Evolutionary conservation across 2,113 vertebrate genomes (phyloP), one percentile per base, ranked within the genome.

Genomic region (Colossoma macropomum): DNA sequence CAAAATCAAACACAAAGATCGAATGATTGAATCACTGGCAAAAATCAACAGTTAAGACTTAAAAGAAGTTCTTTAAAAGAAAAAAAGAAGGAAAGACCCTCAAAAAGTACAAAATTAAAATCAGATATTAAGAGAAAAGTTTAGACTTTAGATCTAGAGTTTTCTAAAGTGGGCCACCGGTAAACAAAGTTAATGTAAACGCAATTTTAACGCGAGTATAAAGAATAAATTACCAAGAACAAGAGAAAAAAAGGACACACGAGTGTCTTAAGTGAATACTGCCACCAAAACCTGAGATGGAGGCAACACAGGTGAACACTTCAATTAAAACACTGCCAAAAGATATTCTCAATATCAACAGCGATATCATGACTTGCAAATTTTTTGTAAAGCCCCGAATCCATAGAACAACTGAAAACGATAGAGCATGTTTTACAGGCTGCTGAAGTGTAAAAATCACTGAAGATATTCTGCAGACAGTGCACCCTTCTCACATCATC

Each of bases 31-130:
- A 59, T 87, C 84, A 85, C 85, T 45, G 41, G 41, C 9, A 89
- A 90, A 90, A 77, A 85, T 83, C 86, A 86, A 87, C 76, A 87
- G 87, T 81, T 94, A 94, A 94, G 93, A 93, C 92, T 93, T 75
- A 62, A 87, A 82, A 77, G 79, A 72, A 28, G 38, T 84, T 86
- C 84, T 87, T 90, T 28, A 88, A 92, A 16, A 89, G 11, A 56
- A 56, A 56, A 6, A 23, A 25, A 60, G 23, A 60, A 93, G 7
- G 13, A 92, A 94, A 93, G 91, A 92, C 91, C 92, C 87, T 91
- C 70, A 89, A 91, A 87, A 80, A 87, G 89, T 92, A 93, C 85
- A 92, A 92, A 92, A 92, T 82, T 84, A 56, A 56, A 56, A 23
- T 56, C 19, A 86, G 88, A 86, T 87, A 80, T 62, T 87, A 88